Base-by-base conservation (phyloP, 2,113 vertebrate species). In the Pelmatolapia mariae region DNA sequence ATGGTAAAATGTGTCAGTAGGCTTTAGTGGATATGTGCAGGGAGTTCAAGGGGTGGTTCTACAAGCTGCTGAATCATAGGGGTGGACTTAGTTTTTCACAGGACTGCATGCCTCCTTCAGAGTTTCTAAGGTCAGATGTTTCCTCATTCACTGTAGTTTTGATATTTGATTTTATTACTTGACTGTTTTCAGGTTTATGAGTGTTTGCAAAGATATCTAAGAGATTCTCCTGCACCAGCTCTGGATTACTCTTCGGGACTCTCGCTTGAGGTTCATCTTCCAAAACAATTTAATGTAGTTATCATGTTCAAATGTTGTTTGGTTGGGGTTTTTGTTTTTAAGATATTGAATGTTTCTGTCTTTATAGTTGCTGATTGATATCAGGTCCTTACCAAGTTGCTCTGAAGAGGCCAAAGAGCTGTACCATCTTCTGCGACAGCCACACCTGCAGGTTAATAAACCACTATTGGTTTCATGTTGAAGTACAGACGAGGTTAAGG, bases 361-460 rank as follows among this genome's bases (percentile, higher is more conserved):
- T 88, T 18, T 61, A 54, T 9, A 97, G 96, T 33, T 96, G 86
- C 82, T 96, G 81, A 88, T 93, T 2, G 96, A 96, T 83, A 93
- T 97, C 83, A 89, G 91, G 52, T 45, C 92, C 3, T 57, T 95
- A 87, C 92, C 79, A 1, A 90, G 95, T 82, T 96, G 89, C 8
- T 97, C 97, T 5, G 93, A 96, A 84, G 98, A 99, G 10, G 94
- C 96, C 81, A 96, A 92, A 91, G 98, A 99, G 90, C 96, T 99
- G 4, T 97, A 95, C 52, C 86, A 86, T 8, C 96, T 98, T 5
- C 96, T 99, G 66, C 95, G 95, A 78, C 93, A 96, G 83, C 96
- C 98, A 4, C 96, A 99, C 87, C 91, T 98, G 61, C 97, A 98
- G 98, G 98, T 96, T 47, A 78, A 31, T 50, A 0, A 50, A 50